phyloP scores from a whole-genome alignment of 2,113 vertebrate species.

The Ariopsis seemanni region DNA sequence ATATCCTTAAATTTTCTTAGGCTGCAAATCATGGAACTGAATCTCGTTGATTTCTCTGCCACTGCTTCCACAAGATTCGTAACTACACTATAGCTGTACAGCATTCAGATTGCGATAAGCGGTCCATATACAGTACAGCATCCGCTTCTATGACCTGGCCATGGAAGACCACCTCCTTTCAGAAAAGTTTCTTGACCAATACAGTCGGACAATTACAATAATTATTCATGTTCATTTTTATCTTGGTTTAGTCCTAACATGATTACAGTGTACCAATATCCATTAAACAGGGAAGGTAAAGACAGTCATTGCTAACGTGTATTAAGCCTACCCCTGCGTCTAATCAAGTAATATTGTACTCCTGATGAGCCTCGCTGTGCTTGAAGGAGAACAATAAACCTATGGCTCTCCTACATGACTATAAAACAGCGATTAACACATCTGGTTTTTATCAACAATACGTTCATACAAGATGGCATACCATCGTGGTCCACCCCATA shows the following conservation, averaged over 20 bases:
- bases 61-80: neutral
- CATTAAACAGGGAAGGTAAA: neutral
- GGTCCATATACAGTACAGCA: neutral
- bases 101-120: neutral
- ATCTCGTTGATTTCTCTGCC: neutral
- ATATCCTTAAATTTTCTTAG: neutral
- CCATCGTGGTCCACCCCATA: constrained; percentile 89
- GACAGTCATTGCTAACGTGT: neutral
- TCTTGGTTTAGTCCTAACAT: neutral
- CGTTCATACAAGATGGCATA: constrained; percentile 57
- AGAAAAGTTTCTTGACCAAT: neutral
- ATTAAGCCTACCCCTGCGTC: neutral
- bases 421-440: neutral
- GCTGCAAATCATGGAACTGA: neutral
- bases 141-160: neutral
- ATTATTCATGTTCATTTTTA: neutral
- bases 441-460: constrained; percentile 4
- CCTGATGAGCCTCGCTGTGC: neutral
- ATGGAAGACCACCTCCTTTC: neutral
- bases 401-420: neutral
- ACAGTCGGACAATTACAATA: neutral
- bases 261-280: neutral
- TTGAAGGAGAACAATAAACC: neutral
- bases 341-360: neutral
- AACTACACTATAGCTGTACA: neutral